Conservation (phyloP, 1,140 invertebrate genomes). For the Temnothorax curvispinosus region DNA sequence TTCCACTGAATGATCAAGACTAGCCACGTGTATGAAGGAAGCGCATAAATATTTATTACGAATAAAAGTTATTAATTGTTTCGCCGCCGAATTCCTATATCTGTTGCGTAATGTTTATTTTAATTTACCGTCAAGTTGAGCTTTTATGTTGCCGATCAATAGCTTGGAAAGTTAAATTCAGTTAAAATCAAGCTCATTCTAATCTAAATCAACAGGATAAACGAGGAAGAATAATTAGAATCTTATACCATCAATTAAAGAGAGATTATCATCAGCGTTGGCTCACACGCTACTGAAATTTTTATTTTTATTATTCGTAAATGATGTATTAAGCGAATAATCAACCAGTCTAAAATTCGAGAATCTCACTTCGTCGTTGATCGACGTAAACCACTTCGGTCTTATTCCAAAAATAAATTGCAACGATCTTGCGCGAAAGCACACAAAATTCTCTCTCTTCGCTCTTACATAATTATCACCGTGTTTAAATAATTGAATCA, state of each 20-base stretch:
- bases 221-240: not conserved
- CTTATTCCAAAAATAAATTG: slow-evolving; percentile 69
- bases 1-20: slow-evolving; percentile 34
- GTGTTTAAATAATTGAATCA: slow-evolving; percentile 31
- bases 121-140: not conserved
- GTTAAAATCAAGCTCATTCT: not conserved
- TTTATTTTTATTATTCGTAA: not conserved
- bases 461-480: slow-evolving; percentile 55
- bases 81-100: not conserved
- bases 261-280: not conserved
- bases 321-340: slow-evolving; percentile 7
- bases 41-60: slow-evolving; percentile 52
- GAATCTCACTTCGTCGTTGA: slow-evolving; percentile 5
- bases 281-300: not conserved
- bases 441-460: slow-evolving; percentile 30
- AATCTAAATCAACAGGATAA: not conserved
- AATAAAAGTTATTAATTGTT: slow-evolving; percentile 49
- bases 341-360: slow-evolving; percentile 32
- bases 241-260: not conserved
- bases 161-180: not conserved
- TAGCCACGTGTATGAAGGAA: slow-evolving; percentile 21
- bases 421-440: slow-evolving; percentile 20
- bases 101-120: not conserved
- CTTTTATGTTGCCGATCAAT: not conserved
- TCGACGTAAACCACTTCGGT: slow-evolving; percentile 56